Base-by-base conservation (phyloP, 1,140 invertebrate genomes). In the Eriosoma lanigerum region DNA sequence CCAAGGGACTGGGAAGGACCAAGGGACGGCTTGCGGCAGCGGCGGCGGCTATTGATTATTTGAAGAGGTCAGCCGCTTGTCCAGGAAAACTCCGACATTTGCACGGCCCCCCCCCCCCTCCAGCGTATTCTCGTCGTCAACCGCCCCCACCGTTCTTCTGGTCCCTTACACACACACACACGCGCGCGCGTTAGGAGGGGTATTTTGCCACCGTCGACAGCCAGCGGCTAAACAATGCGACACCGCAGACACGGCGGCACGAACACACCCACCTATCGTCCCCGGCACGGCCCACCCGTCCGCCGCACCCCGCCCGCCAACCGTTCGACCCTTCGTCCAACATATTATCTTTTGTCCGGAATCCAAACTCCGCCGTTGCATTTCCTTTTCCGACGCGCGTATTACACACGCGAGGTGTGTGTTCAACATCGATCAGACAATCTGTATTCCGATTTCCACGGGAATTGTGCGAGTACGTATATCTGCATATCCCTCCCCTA, bases 1-100 rank as follows among this genome's bases (percentile, higher is more conserved):
- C n/a, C n/a, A n/a, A n/a, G n/a, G 32, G 32, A 38, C 32, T 3
- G 8, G 32, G 8, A 38, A 38, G 32, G 32, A 38, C 32, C 32
- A 38, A 38, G 32, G 32, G 32, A 38, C 32, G 32, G n/a, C 21
- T 3, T 26, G 38, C 46, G 21, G 21, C 4, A n/a, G 50, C 54
- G 8, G 50, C 3, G 75, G 75, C 75, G 75, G 75, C 75, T 78
- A 78, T 78, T 78, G 75, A 78, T 78, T 78, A 78, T 78, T 78
- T 78, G 29, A 60, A 78, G 75, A 78, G 75, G 75, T 78, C 75
- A 78, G 75, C 75, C 75, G 75, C 75, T 78, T 78, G 75, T 78
- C 75, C 75, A 78, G 75, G 75, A 78, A 78, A 78, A 78, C 75
- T 62, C 75, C 75, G 75, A 76, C 73, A 76, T 76, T 76, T 44